Conservation (phyloP, 1,140 invertebrate species). For the Saccostrea cuccullata region DNA sequence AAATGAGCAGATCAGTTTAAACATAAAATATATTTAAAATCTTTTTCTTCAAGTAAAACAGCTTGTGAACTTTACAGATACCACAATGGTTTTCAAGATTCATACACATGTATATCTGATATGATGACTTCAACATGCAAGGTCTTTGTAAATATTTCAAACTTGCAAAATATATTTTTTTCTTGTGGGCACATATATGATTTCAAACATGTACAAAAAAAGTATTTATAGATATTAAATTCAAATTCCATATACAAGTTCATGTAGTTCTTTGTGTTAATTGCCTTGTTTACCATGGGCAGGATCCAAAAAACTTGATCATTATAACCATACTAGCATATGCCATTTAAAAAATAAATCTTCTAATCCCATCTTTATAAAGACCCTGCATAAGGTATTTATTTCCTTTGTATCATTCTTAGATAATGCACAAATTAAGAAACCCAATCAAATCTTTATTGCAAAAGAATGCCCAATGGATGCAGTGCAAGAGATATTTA, state of each 20-base stretch:
- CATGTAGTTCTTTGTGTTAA: too few species aligned
- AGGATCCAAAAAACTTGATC: too few species aligned
- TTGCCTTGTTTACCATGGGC: too few species aligned
- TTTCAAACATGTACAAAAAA: not conserved
- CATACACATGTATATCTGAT: conserved; percentile 3
- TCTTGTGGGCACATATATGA: too few species aligned
- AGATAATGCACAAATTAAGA: too few species aligned
- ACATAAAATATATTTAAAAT: not conserved
- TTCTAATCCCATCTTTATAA: not conserved
- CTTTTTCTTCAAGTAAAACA: not conserved
- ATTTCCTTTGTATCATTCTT: not conserved
- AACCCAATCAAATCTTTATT: too few species aligned
- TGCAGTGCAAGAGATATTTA: not conserved
- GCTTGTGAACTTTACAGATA: not conserved
- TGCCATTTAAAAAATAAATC: too few species aligned
- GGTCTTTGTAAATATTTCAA: conserved; percentile 14
- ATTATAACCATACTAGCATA: too few species aligned
- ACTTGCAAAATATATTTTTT: too few species aligned
- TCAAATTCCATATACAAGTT: not conserved
- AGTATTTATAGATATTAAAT: not conserved
- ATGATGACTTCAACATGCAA: not conserved
- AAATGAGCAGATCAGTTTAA: not conserved
- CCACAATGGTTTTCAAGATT: not conserved
- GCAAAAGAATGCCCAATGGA: not conserved
- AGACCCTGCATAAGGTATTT: not conserved